phyloP scores from a whole-genome alignment of 2,888 invertebrate genomes.

The Hetaerina titia region DNA sequence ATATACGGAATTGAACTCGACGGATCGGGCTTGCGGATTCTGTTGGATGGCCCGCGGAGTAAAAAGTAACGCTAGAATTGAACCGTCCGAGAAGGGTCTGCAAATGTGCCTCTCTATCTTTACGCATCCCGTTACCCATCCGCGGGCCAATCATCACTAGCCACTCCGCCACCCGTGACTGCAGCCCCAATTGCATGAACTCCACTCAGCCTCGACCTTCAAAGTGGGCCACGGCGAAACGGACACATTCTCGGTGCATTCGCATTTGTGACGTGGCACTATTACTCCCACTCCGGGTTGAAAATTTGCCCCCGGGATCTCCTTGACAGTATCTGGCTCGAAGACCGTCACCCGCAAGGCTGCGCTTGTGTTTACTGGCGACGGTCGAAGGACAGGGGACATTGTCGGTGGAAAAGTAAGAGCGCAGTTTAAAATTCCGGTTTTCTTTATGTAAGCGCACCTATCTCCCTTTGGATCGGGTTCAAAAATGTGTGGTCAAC shows the following conservation, averaged over 20 bases:
- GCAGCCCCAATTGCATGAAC: background rate
- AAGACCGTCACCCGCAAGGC: background rate
- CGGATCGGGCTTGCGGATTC: no score
- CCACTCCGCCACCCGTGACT: background rate
- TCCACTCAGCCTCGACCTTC: background rate
- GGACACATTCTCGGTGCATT: background rate
- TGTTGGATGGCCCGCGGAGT: no score
- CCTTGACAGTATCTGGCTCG: background rate
- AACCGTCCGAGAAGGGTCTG: no score
- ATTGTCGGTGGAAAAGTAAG: background rate
- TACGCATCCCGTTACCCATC: no score
- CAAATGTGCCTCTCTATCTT: no score
- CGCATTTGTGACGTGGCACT: background rate
- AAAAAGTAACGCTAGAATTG: no score
- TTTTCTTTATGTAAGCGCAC: background rate
- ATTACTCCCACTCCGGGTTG: background rate
- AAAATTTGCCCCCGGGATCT: background rate
- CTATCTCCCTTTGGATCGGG: background rate
- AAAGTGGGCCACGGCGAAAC: background rate
- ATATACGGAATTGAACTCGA: no score
- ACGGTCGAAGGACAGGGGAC: background rate
- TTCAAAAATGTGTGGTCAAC: background rate
- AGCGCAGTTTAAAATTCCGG: background rate
- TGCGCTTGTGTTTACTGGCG: background rate
- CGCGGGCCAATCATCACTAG: background rate